Percentiles rank a stretch among this genome's conserved stretches.
Conservation (phyloP, 2,888 invertebrate genomes). For the Teinopalpus imperialis region DNA sequence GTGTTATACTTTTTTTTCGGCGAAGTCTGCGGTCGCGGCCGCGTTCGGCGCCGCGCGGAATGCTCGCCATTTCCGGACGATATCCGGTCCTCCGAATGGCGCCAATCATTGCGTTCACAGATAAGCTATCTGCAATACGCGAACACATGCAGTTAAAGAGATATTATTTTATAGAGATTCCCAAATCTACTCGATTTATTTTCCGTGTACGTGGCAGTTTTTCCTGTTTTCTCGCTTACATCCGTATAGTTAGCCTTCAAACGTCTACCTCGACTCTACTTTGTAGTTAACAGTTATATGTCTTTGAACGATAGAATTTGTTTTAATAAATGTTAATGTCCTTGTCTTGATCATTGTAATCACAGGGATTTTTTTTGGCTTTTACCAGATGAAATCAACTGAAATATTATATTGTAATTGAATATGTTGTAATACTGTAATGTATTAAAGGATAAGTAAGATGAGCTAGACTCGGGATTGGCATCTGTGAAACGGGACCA, state of each 20-base stretch:
- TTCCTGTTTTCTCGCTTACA: slow-evolving; percentile 45
- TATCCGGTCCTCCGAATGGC: slow-evolving; percentile 67
- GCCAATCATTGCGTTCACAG: slow-evolving; percentile 52
- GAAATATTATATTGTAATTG: too few species aligned
- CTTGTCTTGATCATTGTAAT: too few species aligned
- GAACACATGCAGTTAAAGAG: slow-evolving; percentile 16
- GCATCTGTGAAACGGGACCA: too few species aligned
- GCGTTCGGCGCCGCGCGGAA: slow-evolving; percentile 69
- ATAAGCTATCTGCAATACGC: slow-evolving; percentile 48
- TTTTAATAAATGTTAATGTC: too few species aligned
- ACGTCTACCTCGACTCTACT: slow-evolving; percentile 19
- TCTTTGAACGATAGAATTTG: too few species aligned
- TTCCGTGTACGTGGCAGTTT: slow-evolving; percentile 47
- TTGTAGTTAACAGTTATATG: background rate
- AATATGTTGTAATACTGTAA: too few species aligned
- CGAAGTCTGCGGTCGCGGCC: slow-evolving; percentile 46
- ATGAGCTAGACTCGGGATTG: too few species aligned
- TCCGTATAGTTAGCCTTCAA: slow-evolving; percentile 47
- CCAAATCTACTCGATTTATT: slow-evolving; percentile 24
- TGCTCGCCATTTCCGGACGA: slow-evolving; percentile 79
- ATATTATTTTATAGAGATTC: background rate
- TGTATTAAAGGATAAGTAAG: too few species aligned
- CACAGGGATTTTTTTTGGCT: too few species aligned
- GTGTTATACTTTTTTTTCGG: slow-evolving; percentile 47
- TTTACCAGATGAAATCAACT: too few species aligned